These are phyloP conservation scores for Thymelicus sylvestris DNA, from an alignment of 2,888 invertebrate genomes.

Conservation along the genomic window DNA sequence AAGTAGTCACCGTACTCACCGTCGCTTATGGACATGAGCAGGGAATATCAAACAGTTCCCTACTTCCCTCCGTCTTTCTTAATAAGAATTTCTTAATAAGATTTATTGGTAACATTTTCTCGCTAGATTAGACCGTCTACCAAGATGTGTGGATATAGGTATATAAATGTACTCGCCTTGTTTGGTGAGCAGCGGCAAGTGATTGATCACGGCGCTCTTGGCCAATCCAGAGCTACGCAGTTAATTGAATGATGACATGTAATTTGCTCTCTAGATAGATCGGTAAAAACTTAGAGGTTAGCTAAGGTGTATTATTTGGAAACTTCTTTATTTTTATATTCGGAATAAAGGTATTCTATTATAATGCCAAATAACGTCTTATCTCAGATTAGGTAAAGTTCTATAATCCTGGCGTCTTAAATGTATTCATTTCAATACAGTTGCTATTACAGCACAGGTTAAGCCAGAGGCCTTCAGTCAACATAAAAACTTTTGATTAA, in stretches of 20 bases:
- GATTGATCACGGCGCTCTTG: slow-evolving; percentile 30
- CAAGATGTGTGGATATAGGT: neutral
- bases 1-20: too few relatives aligned
- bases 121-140: slow-evolving; percentile 18
- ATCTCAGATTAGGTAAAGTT: too few relatives aligned
- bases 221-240: slow-evolving; percentile 20
- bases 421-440: too few relatives aligned
- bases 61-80: neutral
- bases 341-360: neutral
- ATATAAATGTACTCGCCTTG: slow-evolving; percentile 15
- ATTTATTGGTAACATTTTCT: slow-evolving; percentile 25
- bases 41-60: too few relatives aligned
- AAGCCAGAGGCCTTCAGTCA: too few relatives aligned
- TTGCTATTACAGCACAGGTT: too few relatives aligned
- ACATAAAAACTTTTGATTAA: too few relatives aligned
- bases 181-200: slow-evolving; percentile 30
- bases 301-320: neutral
- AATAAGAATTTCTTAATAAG: neutral
- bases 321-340: neutral
- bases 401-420: too few relatives aligned
- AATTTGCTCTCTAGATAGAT: slow-evolving; percentile 30
- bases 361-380: too few relatives aligned
- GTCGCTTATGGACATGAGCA: too few relatives aligned
- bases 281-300: slow-evolving; percentile 17
- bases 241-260: slow-evolving; percentile 36